Base-by-base conservation (phyloP, 1,140 invertebrate genomes). In the Pogonus chalceus region DNA sequence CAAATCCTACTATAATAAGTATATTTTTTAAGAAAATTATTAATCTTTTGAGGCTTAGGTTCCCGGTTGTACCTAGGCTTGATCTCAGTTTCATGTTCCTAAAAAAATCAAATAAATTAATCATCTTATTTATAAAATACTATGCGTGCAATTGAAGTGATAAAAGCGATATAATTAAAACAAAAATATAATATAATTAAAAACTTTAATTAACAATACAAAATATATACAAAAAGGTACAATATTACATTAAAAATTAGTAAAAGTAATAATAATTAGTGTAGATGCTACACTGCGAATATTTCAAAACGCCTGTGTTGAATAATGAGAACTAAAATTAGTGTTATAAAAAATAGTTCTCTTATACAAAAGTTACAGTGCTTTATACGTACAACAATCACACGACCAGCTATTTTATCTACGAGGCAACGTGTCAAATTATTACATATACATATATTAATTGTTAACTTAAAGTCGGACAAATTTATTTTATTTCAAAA, bases 261-360 rank as follows among this genome's bases (percentile, higher is more conserved):
- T 37, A 37, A 51, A 48, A 49, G 48, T 46, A 54, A 51, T 53
- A 54, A 52, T 43, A 58, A n/a, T 56, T 50, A 48, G 35, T 58
- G 56, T 57, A 60, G 51, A 59, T 60, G 57, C 54, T 57, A 64
- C 60, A 60, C 58, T 55, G 65, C 57, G 56, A 64, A 58, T 56
- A 50, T 57, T 58, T n/a, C n/a, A n/a, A n/a, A n/a, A n/a, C n/a
- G 64, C 59, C 58, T 63, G 61, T 58, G 60, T 53, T 59, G 58
- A 59, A 58, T 60, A 55, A 61, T 57, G 20, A 37, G 48, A 31
- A 61, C 60, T 63, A 55, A 65, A 62, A 60, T 65, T 68, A 64
- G 60, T 58, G 60, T 64, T n/a, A 66, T 62, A 52, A 52, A 56
- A n/a, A 56, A 58, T 58, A 55, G 51, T 51, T 54, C 61, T 55